These are phyloP conservation scores for Stylophora pistillata DNA, from an alignment of 64 coral and sea anemone species.

Conservation along the genomic window DNA sequence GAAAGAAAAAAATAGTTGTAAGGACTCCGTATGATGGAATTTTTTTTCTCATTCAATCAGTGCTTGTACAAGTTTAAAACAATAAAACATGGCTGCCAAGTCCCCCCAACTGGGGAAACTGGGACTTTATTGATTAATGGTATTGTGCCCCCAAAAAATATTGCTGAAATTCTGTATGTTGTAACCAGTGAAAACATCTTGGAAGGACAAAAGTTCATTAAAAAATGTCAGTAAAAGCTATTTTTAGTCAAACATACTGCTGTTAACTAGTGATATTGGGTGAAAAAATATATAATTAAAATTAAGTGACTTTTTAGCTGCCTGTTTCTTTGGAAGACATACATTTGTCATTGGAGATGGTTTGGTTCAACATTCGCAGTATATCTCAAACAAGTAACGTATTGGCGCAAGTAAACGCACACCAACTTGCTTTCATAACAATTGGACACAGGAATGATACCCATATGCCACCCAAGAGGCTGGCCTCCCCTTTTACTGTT, in stretches of 20 bases:
- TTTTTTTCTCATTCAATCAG: background rate
- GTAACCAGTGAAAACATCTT: slow-evolving; percentile 7
- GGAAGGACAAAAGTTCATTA: slow-evolving; percentile 23
- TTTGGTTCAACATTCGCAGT: too few relatives aligned
- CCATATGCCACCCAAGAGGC: slow-evolving; percentile 19
- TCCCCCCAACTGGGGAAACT: background rate
- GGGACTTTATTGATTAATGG: slow-evolving; percentile 11
- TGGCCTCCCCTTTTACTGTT: slow-evolving; percentile 18
- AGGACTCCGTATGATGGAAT: background rate
- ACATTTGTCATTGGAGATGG: too few relatives aligned
- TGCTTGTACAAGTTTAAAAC: slow-evolving; percentile 21
- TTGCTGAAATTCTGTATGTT: slow-evolving; percentile 5
- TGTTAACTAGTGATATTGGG: slow-evolving; percentile 22
- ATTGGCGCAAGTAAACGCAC: too few relatives aligned
- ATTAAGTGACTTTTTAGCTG: slow-evolving; percentile 30
- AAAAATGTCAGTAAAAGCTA: slow-evolving; percentile 16
- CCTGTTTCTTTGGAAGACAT: slow-evolving; percentile 24
- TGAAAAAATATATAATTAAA: slow-evolving; percentile 24
- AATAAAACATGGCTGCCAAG: background rate
- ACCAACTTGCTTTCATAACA: background rate
- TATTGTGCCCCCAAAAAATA: slow-evolving; percentile 14
- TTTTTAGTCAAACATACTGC: too few relatives aligned
- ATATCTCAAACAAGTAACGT: too few relatives aligned
- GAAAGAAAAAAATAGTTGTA: background rate
- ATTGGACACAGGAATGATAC: slow-evolving; percentile 11